These are phyloP conservation scores for Macrotrachela quadricornifera DNA, from an alignment of 1,140 invertebrate species.

Conservation along the genomic window DNA sequence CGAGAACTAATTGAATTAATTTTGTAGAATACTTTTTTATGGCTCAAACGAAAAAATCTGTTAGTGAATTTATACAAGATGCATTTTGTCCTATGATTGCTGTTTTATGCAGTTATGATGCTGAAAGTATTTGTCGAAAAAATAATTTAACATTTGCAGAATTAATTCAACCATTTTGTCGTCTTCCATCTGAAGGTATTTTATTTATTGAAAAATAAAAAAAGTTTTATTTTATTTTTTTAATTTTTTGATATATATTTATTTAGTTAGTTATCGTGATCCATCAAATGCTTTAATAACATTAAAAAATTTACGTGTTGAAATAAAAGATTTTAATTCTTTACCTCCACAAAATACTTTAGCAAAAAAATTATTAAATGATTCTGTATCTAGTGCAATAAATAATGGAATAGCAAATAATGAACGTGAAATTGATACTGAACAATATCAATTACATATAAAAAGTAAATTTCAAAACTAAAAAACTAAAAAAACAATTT, in stretches of 20 bases:
- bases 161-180: constrained; percentile 66
- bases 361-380: constrained; percentile 61
- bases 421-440: background rate
- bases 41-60: constrained; percentile 34
- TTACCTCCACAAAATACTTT: constrained; percentile 56
- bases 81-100: constrained; percentile 69
- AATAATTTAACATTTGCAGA: constrained; percentile 75
- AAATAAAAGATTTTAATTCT: constrained; percentile 54
- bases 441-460: background rate
- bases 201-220: too few relatives aligned
- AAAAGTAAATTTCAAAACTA: background rate
- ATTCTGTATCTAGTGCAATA: constrained; percentile 50
- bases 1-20: too few relatives aligned
- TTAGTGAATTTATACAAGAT: constrained; percentile 62
- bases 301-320: constrained; percentile 56
- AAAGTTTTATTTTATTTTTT: too few relatives aligned
- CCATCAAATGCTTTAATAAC: constrained; percentile 46
- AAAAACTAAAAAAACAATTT: constrained; percentile 3
- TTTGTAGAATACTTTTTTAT: constrained; percentile 12
- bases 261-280: constrained; percentile 55
- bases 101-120: constrained; percentile 53
- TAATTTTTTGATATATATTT: constrained; percentile 4
- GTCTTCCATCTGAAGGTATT: constrained; percentile 53
- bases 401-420: constrained; percentile 28
- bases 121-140: constrained; percentile 58